Evolutionary conservation across 2,113 vertebrate species (phyloP), one percentile per base, ranked within the genome.

Genomic region (Platichthys flesus): DNA sequence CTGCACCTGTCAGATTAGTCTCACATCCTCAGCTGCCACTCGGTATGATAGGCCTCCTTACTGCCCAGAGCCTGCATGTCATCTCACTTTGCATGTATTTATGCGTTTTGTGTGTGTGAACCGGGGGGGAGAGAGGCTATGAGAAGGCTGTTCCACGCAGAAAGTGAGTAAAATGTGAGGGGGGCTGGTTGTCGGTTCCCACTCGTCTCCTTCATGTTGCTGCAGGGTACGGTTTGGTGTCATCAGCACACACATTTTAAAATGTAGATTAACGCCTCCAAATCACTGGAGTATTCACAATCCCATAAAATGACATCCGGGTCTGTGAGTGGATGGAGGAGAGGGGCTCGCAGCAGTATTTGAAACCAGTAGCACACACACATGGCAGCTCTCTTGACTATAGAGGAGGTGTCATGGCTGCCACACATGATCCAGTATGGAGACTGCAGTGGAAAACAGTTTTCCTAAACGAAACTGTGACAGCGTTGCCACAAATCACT

Each of bases 1-100:
- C 83, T 90, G 91, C 92, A 91, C 88, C 91, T 93, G 92, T 93
- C 91, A 89, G 90, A 91, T 93, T 92, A 93, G 86, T 63, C 85
- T 81, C 85, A 88, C 71, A 80, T 83, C 88, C 75, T 91, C 89
- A 90, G 90, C 90, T 90, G 90, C 85, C 82, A 82, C 79, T 86
- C 87, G 77, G 85, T 84, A 84, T 89, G 87, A 91, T 85, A 88
- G 59, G 85, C 83, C 85, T 88, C 69, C 78, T 86, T 72, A 66
- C 66, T 54, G 68, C 70, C 67, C 79, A 55, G 40, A 67, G 74
- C 70, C 67, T 1, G 6, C 82, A 68, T 77, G 82, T 85, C 83
- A 67, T 61, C 72, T 87, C 80, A 40, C 73, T 90, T 74, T 82
- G 82, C 84, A 74, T 88, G 69, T 76, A 78, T 85, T 84, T 88